Conservation (phyloP, 2,113 vertebrate genomes). For the Phycodurus eques region DNA sequence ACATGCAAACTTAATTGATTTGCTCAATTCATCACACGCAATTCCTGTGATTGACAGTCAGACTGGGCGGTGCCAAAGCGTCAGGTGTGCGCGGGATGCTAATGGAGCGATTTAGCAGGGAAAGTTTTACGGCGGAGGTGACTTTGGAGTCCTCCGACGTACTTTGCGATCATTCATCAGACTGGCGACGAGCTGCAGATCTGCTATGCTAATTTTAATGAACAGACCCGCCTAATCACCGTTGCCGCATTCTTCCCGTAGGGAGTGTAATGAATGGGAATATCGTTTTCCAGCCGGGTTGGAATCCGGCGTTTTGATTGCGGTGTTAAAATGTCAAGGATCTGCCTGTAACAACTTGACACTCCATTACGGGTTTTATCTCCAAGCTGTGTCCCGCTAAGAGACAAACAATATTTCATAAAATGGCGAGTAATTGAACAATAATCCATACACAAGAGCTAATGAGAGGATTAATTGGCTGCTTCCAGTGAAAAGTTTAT, state of each 20-base stretch:
- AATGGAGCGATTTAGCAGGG: constrained; percentile 36
- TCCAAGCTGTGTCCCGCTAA: constrained; percentile 7
- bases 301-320: constrained; percentile 14
- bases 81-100: constrained; percentile 51
- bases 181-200: constrained; percentile 13
- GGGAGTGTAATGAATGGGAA: constrained; percentile 8
- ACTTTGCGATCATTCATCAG: constrained; percentile 40
- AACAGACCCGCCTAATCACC: constrained; percentile 7
- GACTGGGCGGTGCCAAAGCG: constrained; percentile 40
- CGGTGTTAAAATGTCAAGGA: constrained; percentile 32
- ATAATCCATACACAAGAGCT: constrained; percentile 35
- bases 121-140: constrained; percentile 43
- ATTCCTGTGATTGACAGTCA: constrained; percentile 49
- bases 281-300: not conserved
- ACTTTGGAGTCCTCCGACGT: constrained; percentile 39
- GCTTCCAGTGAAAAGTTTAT: constrained; percentile 39
- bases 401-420: constrained; percentile 38
- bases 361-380: constrained; percentile 33
- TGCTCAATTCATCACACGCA: constrained; percentile 48
- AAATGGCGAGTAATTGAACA: constrained; percentile 12
- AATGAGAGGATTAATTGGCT: constrained; percentile 55
- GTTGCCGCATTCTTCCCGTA: not conserved
- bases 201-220: constrained; percentile 4
- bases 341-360: constrained; percentile 11
- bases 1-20: constrained; percentile 59